A percentile compares a stretch with the other conserved stretches of the same genome.
Evolutionary conservation across 2,888 invertebrate genomes (phyloP).

Genomic region (Dryadula phaetusa): DNA sequence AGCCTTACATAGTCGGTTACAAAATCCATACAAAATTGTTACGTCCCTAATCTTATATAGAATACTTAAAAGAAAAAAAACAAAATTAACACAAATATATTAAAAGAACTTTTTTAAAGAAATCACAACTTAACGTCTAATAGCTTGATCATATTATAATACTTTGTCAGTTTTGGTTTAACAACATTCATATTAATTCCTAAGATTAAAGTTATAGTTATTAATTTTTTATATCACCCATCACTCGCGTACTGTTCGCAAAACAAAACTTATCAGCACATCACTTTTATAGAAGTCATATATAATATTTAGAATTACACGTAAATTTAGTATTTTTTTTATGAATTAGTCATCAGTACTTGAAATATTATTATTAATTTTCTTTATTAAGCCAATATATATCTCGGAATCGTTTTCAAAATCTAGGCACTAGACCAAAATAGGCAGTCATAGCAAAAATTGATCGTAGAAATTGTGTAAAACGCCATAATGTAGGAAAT

Average conservation of each 20-base stretch:
- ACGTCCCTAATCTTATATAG: slow-evolving; percentile 8
- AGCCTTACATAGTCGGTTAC: slow-evolving; percentile 30
- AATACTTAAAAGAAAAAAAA: slow-evolving; percentile 15
- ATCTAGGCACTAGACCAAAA: background rate
- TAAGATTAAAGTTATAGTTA: slow-evolving; percentile 5
- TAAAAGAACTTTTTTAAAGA: slow-evolving; percentile 7
- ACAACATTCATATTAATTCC: background rate
- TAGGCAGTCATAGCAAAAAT: background rate
- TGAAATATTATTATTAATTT: too few relatives aligned
- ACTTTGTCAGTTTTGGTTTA: slow-evolving; percentile 33
- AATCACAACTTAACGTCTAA: slow-evolving; percentile 26
- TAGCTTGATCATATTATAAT: slow-evolving; percentile 40
- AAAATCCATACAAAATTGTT: slow-evolving; percentile 36
- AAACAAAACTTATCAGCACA: too few relatives aligned
- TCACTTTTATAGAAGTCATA: too few relatives aligned
- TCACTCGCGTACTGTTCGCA: too few relatives aligned
- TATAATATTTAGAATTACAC: too few relatives aligned
- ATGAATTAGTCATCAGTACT: too few relatives aligned
- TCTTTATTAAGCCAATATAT: too few relatives aligned
- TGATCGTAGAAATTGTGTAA: background rate
- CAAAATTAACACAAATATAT: slow-evolving; percentile 12
- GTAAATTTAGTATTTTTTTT: too few relatives aligned
- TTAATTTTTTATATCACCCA: too few relatives aligned
- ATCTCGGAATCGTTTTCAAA: background rate
- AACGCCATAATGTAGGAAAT: background rate